Base-by-base conservation (phyloP, 2,797 vertebrate genomes). In the Mastacembelus armatus region DNA sequence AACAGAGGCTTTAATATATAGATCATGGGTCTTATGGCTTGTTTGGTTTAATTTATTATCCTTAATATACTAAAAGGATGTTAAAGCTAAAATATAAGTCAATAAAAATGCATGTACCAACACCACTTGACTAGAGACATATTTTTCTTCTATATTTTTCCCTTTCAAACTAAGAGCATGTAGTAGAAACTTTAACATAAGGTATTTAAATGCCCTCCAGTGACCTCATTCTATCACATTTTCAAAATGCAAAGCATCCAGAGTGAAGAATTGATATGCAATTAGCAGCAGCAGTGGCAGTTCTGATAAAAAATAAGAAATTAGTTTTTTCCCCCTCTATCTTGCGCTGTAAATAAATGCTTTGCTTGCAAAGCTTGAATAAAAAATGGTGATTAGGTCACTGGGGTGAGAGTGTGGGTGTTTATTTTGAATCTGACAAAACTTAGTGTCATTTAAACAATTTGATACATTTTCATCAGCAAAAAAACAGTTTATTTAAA, bases 161-260 rank as follows among this genome's bases (percentile, higher is more conserved):
- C 8, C 12, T 21, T 57, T 52, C 26, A 12, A 54, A 27, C 36
- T 42, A 24, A 62, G 36, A 18, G n/a, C 7, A 9, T 1, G 9
- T 19, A 42, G 10, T 47, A 38, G 33, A 70, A 16, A 51, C 48
- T 24, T 59, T 59, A 57, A 50, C 50, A 6, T 33, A n/a, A 61
- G 16, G 43, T 29, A 56, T 63, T 71, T 52, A 51, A 67, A 56
- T 68, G 35, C 50, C 44, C 60, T 70, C 12, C 1, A 24, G 24
- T 78, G 62, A 74, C 74, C 66, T 81, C 42, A 59, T 78, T 80
- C 59, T 35, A 54, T 80, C 61, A 71, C 49, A 57, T 66, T 81
- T 61, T 65, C 27, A 77, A 75, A 75, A 66, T 68, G 71, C 30
- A 65, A 70, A 51, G 66, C 40, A 71, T 66, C 76, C 18, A 62